phyloP scores from a whole-genome alignment of 2,113 vertebrate species.

The Caranx ignobilis region DNA sequence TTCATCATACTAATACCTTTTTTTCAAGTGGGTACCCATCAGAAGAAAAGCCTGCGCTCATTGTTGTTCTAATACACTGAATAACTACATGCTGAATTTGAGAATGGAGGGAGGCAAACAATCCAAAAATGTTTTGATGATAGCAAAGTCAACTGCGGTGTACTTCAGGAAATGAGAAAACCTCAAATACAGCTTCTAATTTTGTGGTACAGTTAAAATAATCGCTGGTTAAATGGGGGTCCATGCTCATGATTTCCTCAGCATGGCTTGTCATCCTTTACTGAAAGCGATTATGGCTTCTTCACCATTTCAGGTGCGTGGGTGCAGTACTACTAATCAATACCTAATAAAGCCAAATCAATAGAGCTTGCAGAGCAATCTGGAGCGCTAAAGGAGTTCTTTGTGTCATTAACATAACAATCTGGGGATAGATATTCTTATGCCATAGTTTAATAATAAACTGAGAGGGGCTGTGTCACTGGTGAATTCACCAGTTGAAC shows the following conservation, averaged over 20 bases:
- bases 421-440: conserved; percentile 21
- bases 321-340: conserved; percentile 53
- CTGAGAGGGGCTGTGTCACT: not conserved
- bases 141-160: not conserved
- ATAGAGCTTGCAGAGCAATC: conserved; percentile 68
- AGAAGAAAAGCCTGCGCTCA: conserved; percentile 25
- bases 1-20: conserved; percentile 67
- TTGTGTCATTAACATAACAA: conserved; percentile 20
- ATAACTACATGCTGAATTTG: conserved; percentile 21
- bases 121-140: conserved; percentile 20
- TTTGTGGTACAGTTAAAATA: not conserved
- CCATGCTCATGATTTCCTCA: conserved; percentile 27
- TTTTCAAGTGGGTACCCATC: conserved; percentile 56
- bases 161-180: not conserved
- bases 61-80: conserved; percentile 20
- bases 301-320: conserved; percentile 42
- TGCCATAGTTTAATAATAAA: not conserved
- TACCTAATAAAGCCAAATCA: conserved; percentile 71
- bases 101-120: conserved; percentile 5
- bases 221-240: conserved; percentile 4
- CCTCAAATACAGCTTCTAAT: not conserved
- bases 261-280: conserved; percentile 16
- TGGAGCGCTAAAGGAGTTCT: conserved; percentile 19
- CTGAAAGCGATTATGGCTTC: conserved; percentile 33
- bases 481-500: not conserved